A percentile compares a stretch with the other conserved stretches of the same genome.
These are phyloP conservation scores for Ficedula albicollis DNA, from an alignment of 2,797 vertebrate species.

Conservation along the genomic window DNA sequence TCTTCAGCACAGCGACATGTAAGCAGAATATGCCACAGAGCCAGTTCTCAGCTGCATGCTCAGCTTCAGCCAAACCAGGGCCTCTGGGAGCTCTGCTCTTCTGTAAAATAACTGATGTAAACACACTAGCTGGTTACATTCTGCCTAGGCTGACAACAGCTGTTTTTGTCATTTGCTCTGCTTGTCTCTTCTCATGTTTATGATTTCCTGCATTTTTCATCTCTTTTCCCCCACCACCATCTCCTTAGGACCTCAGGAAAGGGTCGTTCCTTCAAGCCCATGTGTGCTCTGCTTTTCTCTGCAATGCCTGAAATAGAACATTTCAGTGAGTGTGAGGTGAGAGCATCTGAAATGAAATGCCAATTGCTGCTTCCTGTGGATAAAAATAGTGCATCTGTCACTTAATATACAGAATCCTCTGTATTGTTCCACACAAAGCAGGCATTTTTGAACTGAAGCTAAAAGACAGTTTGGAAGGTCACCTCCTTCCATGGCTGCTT, in stretches of 20 bases:
- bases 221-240: background rate
- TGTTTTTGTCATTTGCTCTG: constrained; percentile 16
- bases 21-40: background rate
- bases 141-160: constrained; percentile 9
- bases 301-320: constrained; percentile 11
- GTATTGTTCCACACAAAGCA: constrained; percentile 1
- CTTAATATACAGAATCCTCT: constrained; percentile 14
- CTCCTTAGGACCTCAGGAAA: background rate
- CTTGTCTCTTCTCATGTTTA: constrained; percentile 25
- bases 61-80: background rate
- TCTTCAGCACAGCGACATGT: background rate
- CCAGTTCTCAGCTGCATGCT: background rate
- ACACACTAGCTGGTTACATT: background rate
- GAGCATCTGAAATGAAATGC: background rate
- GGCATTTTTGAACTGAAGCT: background rate
- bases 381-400: constrained; percentile 27
- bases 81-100: constrained; percentile 1
- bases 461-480: constrained; percentile 29
- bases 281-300: background rate
- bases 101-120: background rate
- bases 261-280: background rate
- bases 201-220: background rate
- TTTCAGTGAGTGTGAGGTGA: constrained; percentile 14
- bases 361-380: constrained; percentile 9
- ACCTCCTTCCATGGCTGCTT: background rate